Evolutionary conservation across 2,888 invertebrate species (phyloP).

Genomic region (Tinea trinotella): DNA sequence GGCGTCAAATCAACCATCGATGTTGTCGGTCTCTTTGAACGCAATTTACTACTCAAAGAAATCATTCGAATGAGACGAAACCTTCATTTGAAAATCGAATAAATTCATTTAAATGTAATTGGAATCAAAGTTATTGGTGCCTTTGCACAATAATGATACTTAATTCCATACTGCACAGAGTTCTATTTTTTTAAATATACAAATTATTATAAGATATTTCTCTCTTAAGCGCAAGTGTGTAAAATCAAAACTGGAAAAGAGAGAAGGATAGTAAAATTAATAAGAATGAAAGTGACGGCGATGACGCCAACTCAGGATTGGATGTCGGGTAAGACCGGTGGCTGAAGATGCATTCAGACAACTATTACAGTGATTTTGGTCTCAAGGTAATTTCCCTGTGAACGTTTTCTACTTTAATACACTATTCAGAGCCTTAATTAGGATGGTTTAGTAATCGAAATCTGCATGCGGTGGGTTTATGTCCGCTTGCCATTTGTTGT

Average conservation of each 20-base stretch:
- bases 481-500: slow-evolving; percentile 32
- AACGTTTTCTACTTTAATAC: slow-evolving; percentile 39
- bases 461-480: slow-evolving; percentile 39
- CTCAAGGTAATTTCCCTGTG: slow-evolving; percentile 48
- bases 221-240: background rate
- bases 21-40: slow-evolving; percentile 32
- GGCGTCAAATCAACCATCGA: slow-evolving; percentile 30
- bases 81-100: slow-evolving; percentile 20
- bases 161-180: background rate
- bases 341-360: slow-evolving; percentile 32
- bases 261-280: slow-evolving; percentile 29
- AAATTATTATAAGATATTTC: slow-evolving; percentile 1
- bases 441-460: slow-evolving; percentile 60
- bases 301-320: slow-evolving; percentile 39
- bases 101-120: slow-evolving; percentile 8
- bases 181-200: background rate
- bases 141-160: background rate
- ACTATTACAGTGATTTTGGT: slow-evolving; percentile 57
- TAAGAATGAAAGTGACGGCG: slow-evolving; percentile 41
- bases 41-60: slow-evolving; percentile 20
- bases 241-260: slow-evolving; percentile 29
- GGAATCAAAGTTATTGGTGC: background rate
- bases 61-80: slow-evolving; percentile 23
- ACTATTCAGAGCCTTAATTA: slow-evolving; percentile 48
- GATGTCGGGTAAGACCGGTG: slow-evolving; percentile 55